Evolutionary conservation across 2,797 vertebrate species (phyloP), one percentile per base, ranked within the genome.

Genomic region (Leucoraja ocellata): DNA sequence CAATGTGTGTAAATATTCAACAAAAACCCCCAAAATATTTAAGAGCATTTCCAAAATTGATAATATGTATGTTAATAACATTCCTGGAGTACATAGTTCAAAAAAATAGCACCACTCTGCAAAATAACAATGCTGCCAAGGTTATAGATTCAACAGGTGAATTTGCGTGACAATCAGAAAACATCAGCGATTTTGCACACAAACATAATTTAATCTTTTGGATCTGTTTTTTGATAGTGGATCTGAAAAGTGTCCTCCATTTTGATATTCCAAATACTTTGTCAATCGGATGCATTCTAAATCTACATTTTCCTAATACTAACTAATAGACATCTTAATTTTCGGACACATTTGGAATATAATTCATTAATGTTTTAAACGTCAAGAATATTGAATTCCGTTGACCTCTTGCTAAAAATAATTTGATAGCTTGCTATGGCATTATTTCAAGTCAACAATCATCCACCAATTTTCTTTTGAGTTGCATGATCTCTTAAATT

Each of bases 401-500:
- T 46, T 54, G 21, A 36, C 54, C 28, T 84, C 61, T 23, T 84
- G 23, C 84, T 18, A 63, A 88, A 68, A 65, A n/a, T 61, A 88
- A 58, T n/a, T 65, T 88, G 84, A 63, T n/a, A n/a, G 1, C 84
- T 65, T 32, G n/a, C 3, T 4, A 25, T 32, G 61, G 61, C 28
- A 88, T 88, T 88, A 88, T 88, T 88, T 88, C 61, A 88, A 65
- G 61, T 63, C 58, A 88, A 14, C 58, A 88, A 63, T 11, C 13
- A 61, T 86, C 58, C 11, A 61, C 28, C 83, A 86, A 86, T 61
- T 86, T 58, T 68, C 63, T 36, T 88, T 88, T 28, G 11, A 32
- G 25, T n/a, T 88, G 16, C 16, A n/a, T 28, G 28, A n/a, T 36
- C 78, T 58, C 21, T 93, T 79, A 81, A 93, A 93, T 93, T 79